Percentiles rank a stretch among this genome's conserved stretches.
Evolutionary conservation across 2,797 vertebrate genomes (phyloP).

Genomic region (Alcedo quadribrachys): DNA sequence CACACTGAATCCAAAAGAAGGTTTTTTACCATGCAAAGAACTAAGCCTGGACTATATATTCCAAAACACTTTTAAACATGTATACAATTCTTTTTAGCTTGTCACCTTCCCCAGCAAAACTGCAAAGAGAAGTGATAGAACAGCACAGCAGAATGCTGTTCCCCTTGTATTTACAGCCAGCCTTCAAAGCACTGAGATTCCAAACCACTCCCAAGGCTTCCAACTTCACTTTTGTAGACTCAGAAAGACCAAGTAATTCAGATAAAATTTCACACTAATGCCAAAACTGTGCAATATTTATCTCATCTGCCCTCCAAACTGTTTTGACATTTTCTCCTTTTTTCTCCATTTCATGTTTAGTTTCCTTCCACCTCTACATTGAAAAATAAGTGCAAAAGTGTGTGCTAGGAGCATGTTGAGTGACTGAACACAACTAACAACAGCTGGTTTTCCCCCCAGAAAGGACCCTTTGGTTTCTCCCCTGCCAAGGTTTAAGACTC

Average conservation of each 20-base stretch:
- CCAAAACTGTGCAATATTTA: neutral
- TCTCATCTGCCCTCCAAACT: neutral
- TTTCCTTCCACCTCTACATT: neutral
- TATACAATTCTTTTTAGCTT: neutral
- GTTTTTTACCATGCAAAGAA: neutral
- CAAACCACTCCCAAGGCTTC: neutral
- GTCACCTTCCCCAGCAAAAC: neutral
- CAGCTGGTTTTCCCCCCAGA: neutral
- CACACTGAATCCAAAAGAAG: neutral
- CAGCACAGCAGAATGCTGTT: neutral
- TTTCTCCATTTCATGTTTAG: neutral
- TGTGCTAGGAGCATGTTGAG: neutral
- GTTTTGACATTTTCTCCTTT: neutral
- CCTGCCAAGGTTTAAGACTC: neutral
- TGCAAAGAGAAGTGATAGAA: neutral
- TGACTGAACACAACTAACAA: neutral
- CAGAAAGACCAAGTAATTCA: neutral
- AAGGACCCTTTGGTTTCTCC: neutral
- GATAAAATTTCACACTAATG: neutral
- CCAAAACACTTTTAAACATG: neutral
- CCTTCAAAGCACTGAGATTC: neutral
- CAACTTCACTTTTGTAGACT: neutral
- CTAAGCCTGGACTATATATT: neutral
- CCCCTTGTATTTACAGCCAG: neutral
- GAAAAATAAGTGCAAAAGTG: neutral